Conservation (phyloP, 2,113 vertebrate species). For the Acinonyx jubatus region DNA sequence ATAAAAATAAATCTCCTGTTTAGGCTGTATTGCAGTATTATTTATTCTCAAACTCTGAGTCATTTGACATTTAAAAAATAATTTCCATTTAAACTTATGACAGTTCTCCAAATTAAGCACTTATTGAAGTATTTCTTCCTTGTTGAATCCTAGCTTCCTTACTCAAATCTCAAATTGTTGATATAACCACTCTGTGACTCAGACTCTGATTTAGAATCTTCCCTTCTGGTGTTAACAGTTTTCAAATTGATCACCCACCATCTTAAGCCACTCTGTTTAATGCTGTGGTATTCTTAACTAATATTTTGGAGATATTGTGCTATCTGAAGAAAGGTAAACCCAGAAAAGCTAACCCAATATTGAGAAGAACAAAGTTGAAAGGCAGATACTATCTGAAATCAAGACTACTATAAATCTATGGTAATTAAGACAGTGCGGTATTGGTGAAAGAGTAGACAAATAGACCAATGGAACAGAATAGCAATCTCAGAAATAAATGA, state of each 20-base stretch:
- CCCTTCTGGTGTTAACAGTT: not conserved
- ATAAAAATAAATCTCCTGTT: not conserved
- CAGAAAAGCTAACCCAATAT: not conserved
- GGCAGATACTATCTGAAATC: not conserved
- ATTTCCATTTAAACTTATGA: not conserved
- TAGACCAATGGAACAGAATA: not conserved
- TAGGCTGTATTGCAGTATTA: not conserved
- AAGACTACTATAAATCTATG: not conserved
- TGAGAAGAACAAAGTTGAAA: not conserved
- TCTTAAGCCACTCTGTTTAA: not conserved
- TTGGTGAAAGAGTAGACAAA: not conserved
- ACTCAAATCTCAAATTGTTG: not conserved
- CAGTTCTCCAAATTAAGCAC: not conserved
- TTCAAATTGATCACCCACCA: not conserved
- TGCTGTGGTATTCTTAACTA: not conserved
- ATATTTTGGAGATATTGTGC: not conserved
- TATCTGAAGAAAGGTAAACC: not conserved
- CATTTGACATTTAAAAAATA: not conserved
- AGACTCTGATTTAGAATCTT: not conserved
- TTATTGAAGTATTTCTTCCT: not conserved
- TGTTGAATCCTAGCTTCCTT: not conserved
- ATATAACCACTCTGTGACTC: not conserved
- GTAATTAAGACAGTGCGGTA: not conserved
- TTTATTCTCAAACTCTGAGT: not conserved
- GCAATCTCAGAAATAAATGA: not conserved